Evolutionary conservation across 2,888 invertebrate genomes (phyloP).

Genomic region (Parapristionchus giblindavisi): DNA sequence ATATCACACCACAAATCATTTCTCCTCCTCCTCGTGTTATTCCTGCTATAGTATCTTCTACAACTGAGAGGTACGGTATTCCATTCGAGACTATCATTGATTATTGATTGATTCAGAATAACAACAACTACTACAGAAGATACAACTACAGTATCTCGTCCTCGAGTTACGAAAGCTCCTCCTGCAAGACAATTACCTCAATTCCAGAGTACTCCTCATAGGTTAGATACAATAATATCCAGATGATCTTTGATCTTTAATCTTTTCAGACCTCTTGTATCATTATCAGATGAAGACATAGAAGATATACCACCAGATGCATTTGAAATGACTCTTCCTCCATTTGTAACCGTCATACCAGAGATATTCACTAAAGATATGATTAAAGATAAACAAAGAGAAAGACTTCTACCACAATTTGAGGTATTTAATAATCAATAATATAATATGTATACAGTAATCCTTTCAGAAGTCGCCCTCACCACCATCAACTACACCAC

Average conservation of each 20-base stretch:
- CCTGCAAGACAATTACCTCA: conserved; percentile 28
- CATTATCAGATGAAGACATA: conserved; percentile 62
- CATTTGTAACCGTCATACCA: conserved; percentile 60
- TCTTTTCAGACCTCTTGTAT: conserved; percentile 56
- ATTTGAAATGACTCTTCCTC: conserved; percentile 64
- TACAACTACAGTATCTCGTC: conserved; percentile 24
- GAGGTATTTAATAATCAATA: not conserved
- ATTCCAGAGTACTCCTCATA: conserved; percentile 42
- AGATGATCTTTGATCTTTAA: conserved; percentile 9
- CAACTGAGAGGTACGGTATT: not conserved
- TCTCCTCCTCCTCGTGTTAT: not conserved
- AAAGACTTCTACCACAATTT: conserved; percentile 20
- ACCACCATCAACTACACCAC: not conserved
- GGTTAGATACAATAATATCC: not conserved
- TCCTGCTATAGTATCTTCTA: not conserved
- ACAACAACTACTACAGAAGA: conserved; percentile 36
- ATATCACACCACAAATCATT: not conserved
- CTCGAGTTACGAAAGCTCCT: conserved; percentile 17
- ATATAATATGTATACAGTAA: not conserved
- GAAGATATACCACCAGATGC: conserved; percentile 63
- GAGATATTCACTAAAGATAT: conserved; percentile 30
- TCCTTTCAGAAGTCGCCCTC: conserved; percentile 11
- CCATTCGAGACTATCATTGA: not conserved
- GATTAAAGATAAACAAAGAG: conserved; percentile 11
- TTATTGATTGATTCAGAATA: not conserved